Evolutionary conservation across 2,888 invertebrate species (phyloP), one percentile per base, ranked within the genome.

Genomic region (Tupiocoris notatus): DNA sequence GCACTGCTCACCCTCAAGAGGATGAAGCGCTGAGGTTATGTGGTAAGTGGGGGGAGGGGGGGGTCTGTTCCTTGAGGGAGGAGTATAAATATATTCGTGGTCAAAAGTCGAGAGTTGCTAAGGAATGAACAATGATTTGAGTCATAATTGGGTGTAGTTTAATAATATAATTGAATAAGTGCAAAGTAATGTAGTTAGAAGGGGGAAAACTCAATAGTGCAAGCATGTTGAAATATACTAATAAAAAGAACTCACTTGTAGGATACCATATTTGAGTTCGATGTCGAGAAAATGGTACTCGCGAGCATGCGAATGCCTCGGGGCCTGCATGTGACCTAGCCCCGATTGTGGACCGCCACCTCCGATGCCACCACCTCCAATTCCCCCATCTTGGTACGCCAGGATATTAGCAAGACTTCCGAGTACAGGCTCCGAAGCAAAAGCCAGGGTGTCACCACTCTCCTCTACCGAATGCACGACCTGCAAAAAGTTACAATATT

Each of bases 371-470:
- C 83, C 83, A 83, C 78, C 81, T 85, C 79, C 83, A 83, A 20
- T 81, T 84, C 81, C 82, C 81, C 73, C 81, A 83, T 92, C 93
- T 85, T 91, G 91, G 86, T 89, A 92, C 58, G 94, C 92, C 81
- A 96, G 86, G 79, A 96, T 90, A 85, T 96, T 96, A 61, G 95
- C 92, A 68, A 98, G 88, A 83, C 95, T 95, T 16, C 92, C 94
- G 78, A 93, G 86, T 16, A 98, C 91, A 0, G 94, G 92, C 84
- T 98, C 97, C 1, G 95, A 90, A n/a, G 94, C 96, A 84, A 97
- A 98, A 0, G 96, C 96, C 81, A 97, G 85, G 1, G 95, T 95
- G 82, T 95, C 93, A 65, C 91, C 87, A 79, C 92, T 91, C 83
- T 95, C 95, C 83, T 94, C 94, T 12, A 93, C 87, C 0, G 89